Base-by-base conservation (phyloP, 2,888 invertebrate species). In the Zelleria hepariella region DNA sequence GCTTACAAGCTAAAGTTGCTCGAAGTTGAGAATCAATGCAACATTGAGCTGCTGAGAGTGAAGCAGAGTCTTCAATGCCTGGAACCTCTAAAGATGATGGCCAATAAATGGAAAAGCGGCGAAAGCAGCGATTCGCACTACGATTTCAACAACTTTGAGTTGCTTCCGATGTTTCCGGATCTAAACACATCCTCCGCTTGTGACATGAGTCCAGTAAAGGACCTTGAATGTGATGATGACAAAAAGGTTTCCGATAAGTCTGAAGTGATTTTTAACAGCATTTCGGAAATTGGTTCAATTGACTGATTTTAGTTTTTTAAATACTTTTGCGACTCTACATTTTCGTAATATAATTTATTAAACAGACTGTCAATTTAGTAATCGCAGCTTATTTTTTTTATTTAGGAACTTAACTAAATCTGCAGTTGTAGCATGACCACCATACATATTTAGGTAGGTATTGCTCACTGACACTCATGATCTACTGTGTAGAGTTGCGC, bases 1-100 rank as follows among this genome's bases (percentile, higher is more conserved):
- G 86, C 84, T 58, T 87, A 78, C 62, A 78, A 76, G 61, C 64
- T 88, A 7, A 89, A 86, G 64, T 72, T 87, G 52, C 66, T 87
- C 62, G 88, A 87, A 70, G 80, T 88, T 21, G 88, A 89, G 72
- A 88, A 88, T 64, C 87, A 88, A 69, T 87, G 87, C 63, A 88
- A 87, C 62, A 80, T 86, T 62, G 87, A 88, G 63, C 63, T 88
- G 48, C 71, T 87, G 54, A 74, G 86, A 21, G 81, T 87, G 20
- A 86, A 88, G 62, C 88, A 88, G 69, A 87, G 81, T 61, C 65
- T 87, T n/a, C 84, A 86, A 65, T 87, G 85, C 62, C 67, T 88
- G 59, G 82, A 86, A 62, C 87, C 88, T 1, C 68, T 88, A 58
- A 75, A 85, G 68, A 76, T 82, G 65, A 85, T 86, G 24, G 82